Evolutionary conservation across 2,797 vertebrate species (phyloP), one percentile per base, ranked within the genome.

Genomic region (Thaleichthys pacificus): DNA sequence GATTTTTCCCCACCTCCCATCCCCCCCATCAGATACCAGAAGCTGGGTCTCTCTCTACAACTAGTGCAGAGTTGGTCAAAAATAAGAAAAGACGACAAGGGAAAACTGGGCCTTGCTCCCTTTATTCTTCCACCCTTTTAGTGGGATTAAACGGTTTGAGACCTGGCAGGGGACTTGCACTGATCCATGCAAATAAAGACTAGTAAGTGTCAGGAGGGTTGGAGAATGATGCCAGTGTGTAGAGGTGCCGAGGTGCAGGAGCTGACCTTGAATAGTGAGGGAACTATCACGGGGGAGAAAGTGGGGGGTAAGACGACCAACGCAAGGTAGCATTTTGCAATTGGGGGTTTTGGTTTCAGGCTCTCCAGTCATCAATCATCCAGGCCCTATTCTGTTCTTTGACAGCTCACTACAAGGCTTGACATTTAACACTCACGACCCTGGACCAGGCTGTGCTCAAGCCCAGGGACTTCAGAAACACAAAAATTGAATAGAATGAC

Each of bases 321-420:
- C 93, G 93, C 95, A 95, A 97, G 96, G 95, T 94, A 96, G 95
- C 95, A 94, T 97, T 56, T 98, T 97, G 95, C 96, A 95, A 95
- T 93, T 94, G 94, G 95, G 90, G 96, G 95, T 96, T 97, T 96
- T 95, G 93, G 95, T 98, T 99, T 98, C 96, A 96, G 94, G 92
- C 95, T 95, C 96, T 94, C 93, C 93, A 95, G 95, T 98, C 97
- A 99, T 99, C 97, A 97, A 99, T 99, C 97, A 99, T 98, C 93
- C 94, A 74, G 85, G 93, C 94, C 93, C 95, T 94, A 97, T 99
- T 99, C 97, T 98, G 95, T 94, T 95, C 94, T 95, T 92, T 99
- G 97, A 99, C 97, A 99, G 96, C 96, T 96, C 92, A 94, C 96
- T 97, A 97, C 97, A 97, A 97, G 96, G 96, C 95, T 94, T 97